Percentiles rank a stretch among this genome's conserved stretches.
phyloP scores from a whole-genome alignment of 35 echinoderm and acorn worm species.

The Heliocidaris tuberculata region DNA sequence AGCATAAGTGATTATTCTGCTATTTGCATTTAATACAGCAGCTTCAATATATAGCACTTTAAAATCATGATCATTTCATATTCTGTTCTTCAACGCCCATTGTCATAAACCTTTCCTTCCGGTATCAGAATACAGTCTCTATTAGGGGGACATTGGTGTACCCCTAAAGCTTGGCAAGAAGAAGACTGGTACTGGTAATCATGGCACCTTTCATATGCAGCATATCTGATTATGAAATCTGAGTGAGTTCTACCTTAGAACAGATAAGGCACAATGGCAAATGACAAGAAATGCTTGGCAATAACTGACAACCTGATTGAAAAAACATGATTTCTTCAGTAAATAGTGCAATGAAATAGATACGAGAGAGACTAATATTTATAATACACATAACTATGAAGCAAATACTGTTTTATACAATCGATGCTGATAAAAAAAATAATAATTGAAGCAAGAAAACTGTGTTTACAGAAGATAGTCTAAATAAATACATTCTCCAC shows the following conservation, averaged over 20 bases:
- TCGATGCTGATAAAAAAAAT: not conserved
- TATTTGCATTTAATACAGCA: not conserved
- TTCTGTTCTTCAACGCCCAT: not conserved
- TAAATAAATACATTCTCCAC: not conserved
- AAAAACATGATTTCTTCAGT: not conserved
- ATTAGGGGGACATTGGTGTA: not conserved
- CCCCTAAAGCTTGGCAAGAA: not conserved
- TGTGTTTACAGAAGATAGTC: not conserved
- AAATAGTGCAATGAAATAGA: not conserved
- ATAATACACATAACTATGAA: not conserved
- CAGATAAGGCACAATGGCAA: not conserved
- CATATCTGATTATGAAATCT: not conserved
- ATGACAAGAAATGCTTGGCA: not conserved
- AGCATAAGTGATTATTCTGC: not conserved
- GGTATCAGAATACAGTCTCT: not conserved
- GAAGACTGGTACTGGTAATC: not conserved
- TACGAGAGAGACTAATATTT: not conserved
- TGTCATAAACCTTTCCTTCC: not conserved
- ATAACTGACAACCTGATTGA: not conserved
- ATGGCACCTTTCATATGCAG: conserved; percentile 9
- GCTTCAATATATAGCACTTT: not conserved
- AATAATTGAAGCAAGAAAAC: not conserved
- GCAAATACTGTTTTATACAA: not conserved
- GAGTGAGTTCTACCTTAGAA: not conserved
- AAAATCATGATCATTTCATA: not conserved